These are phyloP conservation scores for Solenopsis fugax DNA, from an alignment of 1,140 invertebrate species.

Conservation along the genomic window DNA sequence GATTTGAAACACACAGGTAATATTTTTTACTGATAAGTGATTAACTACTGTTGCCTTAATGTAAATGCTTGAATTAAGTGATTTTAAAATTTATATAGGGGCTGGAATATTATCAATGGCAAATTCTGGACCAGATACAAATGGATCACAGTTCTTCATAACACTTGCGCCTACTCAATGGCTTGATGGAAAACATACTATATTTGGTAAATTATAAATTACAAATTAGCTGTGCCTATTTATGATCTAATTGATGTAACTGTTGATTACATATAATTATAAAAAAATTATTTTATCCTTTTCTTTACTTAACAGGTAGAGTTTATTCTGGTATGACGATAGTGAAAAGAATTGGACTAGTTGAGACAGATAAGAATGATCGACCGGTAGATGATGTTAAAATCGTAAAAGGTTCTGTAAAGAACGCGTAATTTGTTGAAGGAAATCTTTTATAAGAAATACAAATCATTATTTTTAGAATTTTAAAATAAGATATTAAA, in stretches of 20 bases:
- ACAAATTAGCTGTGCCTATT: neutral
- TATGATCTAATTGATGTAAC: slow-evolving; percentile 3
- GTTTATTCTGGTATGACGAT: slow-evolving; percentile 95
- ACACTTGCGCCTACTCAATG: slow-evolving; percentile 98
- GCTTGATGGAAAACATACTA: slow-evolving; percentile 98
- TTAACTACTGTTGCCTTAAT: neutral
- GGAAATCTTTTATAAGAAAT: neutral
- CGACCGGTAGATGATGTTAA: slow-evolving; percentile 96
- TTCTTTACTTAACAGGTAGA: slow-evolving; percentile 86
- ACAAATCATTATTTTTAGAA: neutral
- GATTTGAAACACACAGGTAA: slow-evolving; percentile 92
- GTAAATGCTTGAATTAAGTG: neutral
- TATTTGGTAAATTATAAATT: slow-evolving; percentile 93
- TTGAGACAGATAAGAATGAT: slow-evolving; percentile 97
- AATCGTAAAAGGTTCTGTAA: slow-evolving; percentile 91
- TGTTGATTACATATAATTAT: neutral
- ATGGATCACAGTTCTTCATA: slow-evolving; percentile 99
- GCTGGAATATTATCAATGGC: slow-evolving; percentile 94
- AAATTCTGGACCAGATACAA: slow-evolving; percentile 98
- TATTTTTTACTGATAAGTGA: neutral
- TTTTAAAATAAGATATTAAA: slow-evolving; percentile 1
- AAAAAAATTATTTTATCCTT: neutral
- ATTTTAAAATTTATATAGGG: slow-evolving; percentile 85
- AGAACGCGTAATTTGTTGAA: slow-evolving; percentile 75
- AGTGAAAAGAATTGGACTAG: slow-evolving; percentile 96